A percentile compares a stretch with the other conserved stretches of the same genome.
Conservation (phyloP, 1,140 invertebrate species). For the Neelides sp. region DNA sequence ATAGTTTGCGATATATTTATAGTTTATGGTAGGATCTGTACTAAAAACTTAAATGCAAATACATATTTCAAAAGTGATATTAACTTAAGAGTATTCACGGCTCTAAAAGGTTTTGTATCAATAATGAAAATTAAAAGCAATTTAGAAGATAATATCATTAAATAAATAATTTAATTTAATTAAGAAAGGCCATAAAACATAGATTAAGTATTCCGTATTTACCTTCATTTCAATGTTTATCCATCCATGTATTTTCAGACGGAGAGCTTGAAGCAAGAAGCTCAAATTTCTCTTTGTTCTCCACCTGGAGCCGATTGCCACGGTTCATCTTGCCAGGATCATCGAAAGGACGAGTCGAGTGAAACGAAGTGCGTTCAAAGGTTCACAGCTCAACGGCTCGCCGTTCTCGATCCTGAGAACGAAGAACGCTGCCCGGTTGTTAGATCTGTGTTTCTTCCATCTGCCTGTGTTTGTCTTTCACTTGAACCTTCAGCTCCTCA, state of each 20-base stretch:
- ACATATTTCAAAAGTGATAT: too few relatives aligned
- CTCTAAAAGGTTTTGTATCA: too few relatives aligned
- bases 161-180: too few relatives aligned
- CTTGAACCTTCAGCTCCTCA: too few relatives aligned
- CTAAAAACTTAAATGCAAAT: too few relatives aligned
- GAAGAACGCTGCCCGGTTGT: constrained; percentile 26
- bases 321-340: constrained; percentile 10
- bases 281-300: constrained; percentile 29
- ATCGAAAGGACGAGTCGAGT: background rate
- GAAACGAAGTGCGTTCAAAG: constrained; percentile 28
- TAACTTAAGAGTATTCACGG: too few relatives aligned
- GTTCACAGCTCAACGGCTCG: constrained; percentile 28
- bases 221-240: background rate
- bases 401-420: constrained; percentile 27
- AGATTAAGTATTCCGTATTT: too few relatives aligned
- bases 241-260: constrained; percentile 26
- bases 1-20: too few relatives aligned
- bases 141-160: too few relatives aligned
- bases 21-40: too few relatives aligned
- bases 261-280: constrained; percentile 27
- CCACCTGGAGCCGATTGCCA: constrained; percentile 15
- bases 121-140: too few relatives aligned
- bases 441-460: constrained; percentile 26
- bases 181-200: too few relatives aligned
- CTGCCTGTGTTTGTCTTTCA: constrained; percentile 26